Conservation (phyloP, 2,113 vertebrate species). For the Heteronetta atricapilla region DNA sequence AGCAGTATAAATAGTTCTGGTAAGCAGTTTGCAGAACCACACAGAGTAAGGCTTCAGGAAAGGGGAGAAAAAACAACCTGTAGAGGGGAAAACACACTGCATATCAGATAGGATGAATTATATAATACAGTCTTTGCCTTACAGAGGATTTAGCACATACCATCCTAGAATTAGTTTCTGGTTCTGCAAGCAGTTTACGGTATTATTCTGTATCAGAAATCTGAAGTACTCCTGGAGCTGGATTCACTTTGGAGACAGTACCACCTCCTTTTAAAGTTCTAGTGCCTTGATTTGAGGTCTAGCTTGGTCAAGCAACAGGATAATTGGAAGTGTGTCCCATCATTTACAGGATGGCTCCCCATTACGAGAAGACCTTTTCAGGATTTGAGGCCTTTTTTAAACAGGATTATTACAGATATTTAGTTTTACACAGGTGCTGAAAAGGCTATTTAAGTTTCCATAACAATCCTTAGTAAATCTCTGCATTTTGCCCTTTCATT, state of each 20-base stretch:
- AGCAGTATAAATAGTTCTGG: background rate
- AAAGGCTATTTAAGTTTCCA: background rate
- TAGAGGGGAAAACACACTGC: background rate
- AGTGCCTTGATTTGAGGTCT: background rate
- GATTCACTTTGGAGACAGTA: background rate
- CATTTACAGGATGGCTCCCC: background rate
- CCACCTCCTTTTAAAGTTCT: background rate
- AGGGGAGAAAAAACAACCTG: background rate
- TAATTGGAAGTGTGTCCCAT: background rate
- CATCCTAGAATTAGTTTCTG: background rate
- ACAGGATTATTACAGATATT: background rate
- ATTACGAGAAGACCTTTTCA: background rate
- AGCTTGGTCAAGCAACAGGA: background rate
- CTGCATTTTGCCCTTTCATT: background rate
- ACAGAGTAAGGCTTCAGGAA: accelerated
- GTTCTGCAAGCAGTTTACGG: background rate
- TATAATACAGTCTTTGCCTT: background rate
- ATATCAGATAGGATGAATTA: background rate
- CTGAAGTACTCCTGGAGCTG: background rate
- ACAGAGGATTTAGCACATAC: background rate
- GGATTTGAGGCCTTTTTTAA: background rate
- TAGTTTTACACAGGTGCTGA: background rate
- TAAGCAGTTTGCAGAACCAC: background rate
- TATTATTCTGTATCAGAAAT: background rate
- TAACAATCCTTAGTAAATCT: background rate